phyloP scores from a whole-genome alignment of 2,113 vertebrate genomes.

The Nesospiza acunhae region DNA sequence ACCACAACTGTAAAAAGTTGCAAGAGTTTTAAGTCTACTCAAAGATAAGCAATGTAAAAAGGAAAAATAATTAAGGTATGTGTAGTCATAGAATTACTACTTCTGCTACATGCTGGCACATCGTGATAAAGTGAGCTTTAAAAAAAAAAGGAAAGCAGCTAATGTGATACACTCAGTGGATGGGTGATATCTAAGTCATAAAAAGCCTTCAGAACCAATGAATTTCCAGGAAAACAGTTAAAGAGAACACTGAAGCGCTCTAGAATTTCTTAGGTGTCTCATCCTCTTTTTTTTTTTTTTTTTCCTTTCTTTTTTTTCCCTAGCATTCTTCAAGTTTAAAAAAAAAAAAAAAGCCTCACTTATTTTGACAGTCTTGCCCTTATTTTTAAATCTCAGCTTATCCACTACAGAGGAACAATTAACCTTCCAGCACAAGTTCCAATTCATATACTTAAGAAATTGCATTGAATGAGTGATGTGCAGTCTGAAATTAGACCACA shows the following conservation, averaged over 20 bases:
- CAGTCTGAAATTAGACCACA: neutral
- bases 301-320: too few relatives aligned
- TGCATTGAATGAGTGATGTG: neutral
- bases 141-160: neutral
- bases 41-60: neutral
- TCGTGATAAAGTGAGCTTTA: neutral
- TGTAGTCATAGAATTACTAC: neutral
- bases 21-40: neutral
- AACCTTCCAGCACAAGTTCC: neutral
- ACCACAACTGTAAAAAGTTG: neutral
- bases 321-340: neutral
- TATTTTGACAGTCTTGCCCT: neutral
- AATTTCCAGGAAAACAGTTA: neutral
- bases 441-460: neutral
- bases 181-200: neutral
- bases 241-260: neutral
- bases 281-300: neutral
- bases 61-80: neutral
- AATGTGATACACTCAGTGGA: neutral
- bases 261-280: neutral
- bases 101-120: neutral
- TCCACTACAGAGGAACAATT: neutral
- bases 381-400: neutral
- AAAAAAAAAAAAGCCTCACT: neutral
- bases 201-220: neutral